Conservation (phyloP, 2,113 vertebrate species). For the Pygathrix nemaeus region DNA sequence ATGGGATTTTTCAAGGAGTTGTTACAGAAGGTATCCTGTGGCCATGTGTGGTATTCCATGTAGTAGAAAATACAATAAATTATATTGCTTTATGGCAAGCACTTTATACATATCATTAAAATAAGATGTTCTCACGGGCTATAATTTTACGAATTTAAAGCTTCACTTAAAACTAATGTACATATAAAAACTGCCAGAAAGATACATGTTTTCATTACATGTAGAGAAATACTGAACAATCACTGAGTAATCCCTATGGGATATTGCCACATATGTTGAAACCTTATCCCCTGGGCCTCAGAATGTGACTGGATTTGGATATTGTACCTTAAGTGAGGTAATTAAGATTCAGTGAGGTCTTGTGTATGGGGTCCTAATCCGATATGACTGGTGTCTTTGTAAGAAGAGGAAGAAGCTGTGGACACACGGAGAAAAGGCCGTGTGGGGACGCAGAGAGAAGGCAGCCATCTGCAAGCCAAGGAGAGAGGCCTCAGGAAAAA, state of each 20-base stretch:
- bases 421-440: neutral
- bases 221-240: neutral
- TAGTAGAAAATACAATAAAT: neutral
- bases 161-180: neutral
- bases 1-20: neutral
- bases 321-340: neutral
- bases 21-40: neutral
- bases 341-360: neutral
- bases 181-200: constrained; percentile 8
- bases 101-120: neutral
- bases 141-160: constrained; percentile 38
- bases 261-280: neutral
- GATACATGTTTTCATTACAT: neutral
- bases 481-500: neutral
- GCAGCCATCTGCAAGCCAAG: neutral
- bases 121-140: neutral
- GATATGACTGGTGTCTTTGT: neutral
- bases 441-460: neutral
- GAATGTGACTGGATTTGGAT: neutral
- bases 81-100: neutral
- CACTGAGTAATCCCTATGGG: neutral
- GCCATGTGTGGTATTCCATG: neutral
- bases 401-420: neutral
- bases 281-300: neutral
- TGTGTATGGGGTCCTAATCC: neutral